Evolutionary conservation across 1,140 invertebrate genomes (phyloP).

Genomic region (Hestina assimilis): DNA sequence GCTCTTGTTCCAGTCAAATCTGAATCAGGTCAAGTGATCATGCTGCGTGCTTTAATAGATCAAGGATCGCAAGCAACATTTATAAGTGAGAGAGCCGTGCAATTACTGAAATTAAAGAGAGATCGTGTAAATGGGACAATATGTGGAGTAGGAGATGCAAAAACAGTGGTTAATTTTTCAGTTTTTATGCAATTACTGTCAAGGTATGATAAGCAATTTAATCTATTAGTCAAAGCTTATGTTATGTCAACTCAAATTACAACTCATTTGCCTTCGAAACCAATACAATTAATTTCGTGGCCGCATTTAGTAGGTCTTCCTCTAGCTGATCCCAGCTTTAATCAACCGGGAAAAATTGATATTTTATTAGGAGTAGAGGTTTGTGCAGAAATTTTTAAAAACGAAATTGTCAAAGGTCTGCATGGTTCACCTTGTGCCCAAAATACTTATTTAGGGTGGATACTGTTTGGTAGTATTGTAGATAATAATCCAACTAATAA

Average conservation of each 20-base stretch:
- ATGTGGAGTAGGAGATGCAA: not conserved
- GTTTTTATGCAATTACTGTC: not conserved
- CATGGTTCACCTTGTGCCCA: not conserved
- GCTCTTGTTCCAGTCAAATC: not conserved
- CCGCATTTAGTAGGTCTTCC: not conserved
- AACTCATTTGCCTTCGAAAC: not conserved
- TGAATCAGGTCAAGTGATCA: not conserved
- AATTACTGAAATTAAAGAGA: not conserved
- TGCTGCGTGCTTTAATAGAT: not conserved
- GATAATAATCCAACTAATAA: not conserved
- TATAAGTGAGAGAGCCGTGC: not conserved
- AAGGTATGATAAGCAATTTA: not conserved
- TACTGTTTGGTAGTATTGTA: not conserved
- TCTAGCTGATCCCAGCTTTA: not conserved
- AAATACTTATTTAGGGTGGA: not conserved
- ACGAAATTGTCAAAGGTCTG: not conserved
- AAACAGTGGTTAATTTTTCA: not conserved
- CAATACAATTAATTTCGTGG: not conserved
- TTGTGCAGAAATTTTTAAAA: not conserved
- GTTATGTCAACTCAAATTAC: not conserved
- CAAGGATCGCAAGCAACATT: constrained; percentile 4
- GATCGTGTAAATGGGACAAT: not conserved
- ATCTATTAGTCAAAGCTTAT: not conserved
- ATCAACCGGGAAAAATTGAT: not conserved
- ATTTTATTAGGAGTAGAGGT: not conserved